phyloP scores from a whole-genome alignment of 1,140 invertebrate genomes.

The Drosophila pallidifrons region DNA sequence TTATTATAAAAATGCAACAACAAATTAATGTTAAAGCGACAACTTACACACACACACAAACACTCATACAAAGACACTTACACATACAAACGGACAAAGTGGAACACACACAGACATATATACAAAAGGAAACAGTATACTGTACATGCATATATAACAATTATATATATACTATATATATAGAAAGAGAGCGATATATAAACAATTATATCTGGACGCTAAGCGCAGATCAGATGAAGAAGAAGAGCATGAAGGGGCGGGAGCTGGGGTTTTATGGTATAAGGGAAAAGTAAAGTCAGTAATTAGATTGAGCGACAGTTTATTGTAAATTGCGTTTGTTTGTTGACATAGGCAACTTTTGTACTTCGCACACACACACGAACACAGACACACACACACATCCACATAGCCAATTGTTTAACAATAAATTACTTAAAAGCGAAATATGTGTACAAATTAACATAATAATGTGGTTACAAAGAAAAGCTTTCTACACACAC shows the following conservation, averaged over 20 bases:
- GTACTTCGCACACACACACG: constrained; percentile 58
- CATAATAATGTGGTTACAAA: constrained; percentile 63
- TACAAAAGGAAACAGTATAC: constrained; percentile 70
- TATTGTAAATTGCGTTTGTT: constrained; percentile 50
- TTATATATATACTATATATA: constrained; percentile 47
- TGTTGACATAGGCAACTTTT: constrained; percentile 60
- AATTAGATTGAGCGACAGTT: constrained; percentile 69
- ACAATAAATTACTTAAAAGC: constrained; percentile 77
- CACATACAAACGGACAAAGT: constrained; percentile 41
- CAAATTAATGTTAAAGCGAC: constrained; percentile 47
- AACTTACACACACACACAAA: constrained; percentile 39
- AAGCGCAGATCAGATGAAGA: constrained; percentile 63
- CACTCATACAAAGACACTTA: constrained; percentile 45
- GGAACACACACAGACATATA: constrained; percentile 43
- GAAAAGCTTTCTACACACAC: constrained; percentile 67
- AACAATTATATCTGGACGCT: constrained; percentile 72
- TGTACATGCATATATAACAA: constrained; percentile 68
- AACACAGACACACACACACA: constrained; percentile 24
- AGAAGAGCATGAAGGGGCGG: neutral
- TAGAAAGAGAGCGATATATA: constrained; percentile 38
- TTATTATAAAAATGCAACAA: constrained; percentile 62
- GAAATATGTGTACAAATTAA: constrained; percentile 78
- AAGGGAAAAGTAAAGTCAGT: constrained; percentile 43
- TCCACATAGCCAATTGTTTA: constrained; percentile 80
- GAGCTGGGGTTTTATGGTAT: constrained; percentile 24